Base-by-base conservation (phyloP, 2,113 vertebrate species). In the Chlamydotis undulata region DNA sequence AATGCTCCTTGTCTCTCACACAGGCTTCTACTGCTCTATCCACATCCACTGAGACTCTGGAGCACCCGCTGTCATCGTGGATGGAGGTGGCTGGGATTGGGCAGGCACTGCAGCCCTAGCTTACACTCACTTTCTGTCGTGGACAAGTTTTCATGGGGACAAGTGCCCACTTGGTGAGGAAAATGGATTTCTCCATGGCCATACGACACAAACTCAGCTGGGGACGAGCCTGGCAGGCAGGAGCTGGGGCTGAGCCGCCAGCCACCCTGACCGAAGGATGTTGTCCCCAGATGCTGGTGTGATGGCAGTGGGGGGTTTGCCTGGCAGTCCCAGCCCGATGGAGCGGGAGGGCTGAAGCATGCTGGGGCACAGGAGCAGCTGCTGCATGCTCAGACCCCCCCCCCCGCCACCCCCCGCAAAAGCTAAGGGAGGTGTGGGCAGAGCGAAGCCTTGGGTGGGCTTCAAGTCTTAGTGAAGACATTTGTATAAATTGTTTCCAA, bases 61-160 rank as follows among this genome's bases (percentile, higher is more conserved):
- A 82, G 41, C 45, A 59, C 31, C 35, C 1, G 0, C 70, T 41
- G 52, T 16, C n/a, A 14, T 24, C 23, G 45, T 61, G 73, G 25
- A 22, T 79, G 41, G 73, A n/a, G 53, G 5, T 25, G n/a, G 13
- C 4, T 79, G 15, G 45, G 29, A 12, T 39, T 2, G 7, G 52
- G 59, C 29, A 59, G 65, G 41, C 3, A 2, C 52, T 6, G 0
- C 24, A 59, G 37, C 47, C n/a, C 23, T 28, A 35, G 43, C n/a
- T 55, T 11, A 19, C 10, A 1, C n/a, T 70, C 35, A 3, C 31
- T 68, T n/a, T 0, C 0, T 7, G 6, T 29, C 12, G 5, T 0
- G 0, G n/a, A 11, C 12, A 11, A 18, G 24, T 50, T 85, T 71
- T 29, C 4, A 0, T 0, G 11, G 33, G 53, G 26, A 7, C 0